Evolutionary conservation across 2,797 vertebrate species (phyloP).

Genomic region (Brotula barbata): DNA sequence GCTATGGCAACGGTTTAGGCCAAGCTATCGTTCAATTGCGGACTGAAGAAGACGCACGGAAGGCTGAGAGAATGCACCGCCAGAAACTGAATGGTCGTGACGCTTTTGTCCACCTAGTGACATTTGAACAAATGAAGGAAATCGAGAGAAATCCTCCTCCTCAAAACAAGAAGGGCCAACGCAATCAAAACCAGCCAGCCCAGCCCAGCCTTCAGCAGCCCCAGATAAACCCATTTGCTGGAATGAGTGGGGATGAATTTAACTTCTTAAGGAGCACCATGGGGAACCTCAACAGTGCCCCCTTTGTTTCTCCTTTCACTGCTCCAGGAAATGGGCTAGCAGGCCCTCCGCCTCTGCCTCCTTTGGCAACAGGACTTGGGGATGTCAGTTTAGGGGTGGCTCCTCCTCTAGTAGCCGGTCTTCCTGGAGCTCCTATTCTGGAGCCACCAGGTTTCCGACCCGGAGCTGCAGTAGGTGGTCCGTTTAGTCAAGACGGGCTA

Average conservation of each 20-base stretch:
- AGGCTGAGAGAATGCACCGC: conserved; percentile 93
- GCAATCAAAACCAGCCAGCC: conserved; percentile 80
- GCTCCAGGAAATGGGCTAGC: conserved; percentile 87
- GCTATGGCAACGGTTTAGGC: conserved; percentile 92
- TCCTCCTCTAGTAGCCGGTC: conserved; percentile 83
- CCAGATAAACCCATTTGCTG: conserved; percentile 78
- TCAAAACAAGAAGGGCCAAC: conserved; percentile 92
- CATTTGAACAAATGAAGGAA: conserved; percentile 94
- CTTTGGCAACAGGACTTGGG: conserved; percentile 86
- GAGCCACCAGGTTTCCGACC: conserved; percentile 91
- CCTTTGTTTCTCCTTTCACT: conserved; percentile 90
- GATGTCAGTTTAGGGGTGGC: conserved; percentile 83
- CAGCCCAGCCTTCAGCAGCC: conserved; percentile 75
- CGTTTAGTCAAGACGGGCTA: conserved; percentile 80
- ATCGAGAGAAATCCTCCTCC: conserved; percentile 93
- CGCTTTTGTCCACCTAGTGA: conserved; percentile 93
- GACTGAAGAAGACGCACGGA: conserved; percentile 94
- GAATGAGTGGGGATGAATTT: conserved; percentile 88
- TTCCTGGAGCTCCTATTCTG: conserved; percentile 85
- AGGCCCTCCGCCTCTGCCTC: conserved; percentile 90
- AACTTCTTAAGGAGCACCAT: conserved; percentile 86
- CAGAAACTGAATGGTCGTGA: conserved; percentile 97
- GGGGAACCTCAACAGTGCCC: conserved; percentile 86
- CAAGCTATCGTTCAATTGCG: conserved; percentile 95
- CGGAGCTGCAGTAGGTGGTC: conserved; percentile 80